phyloP scores from a whole-genome alignment of 2,888 invertebrate species.

The Epinotia demarniana region DNA sequence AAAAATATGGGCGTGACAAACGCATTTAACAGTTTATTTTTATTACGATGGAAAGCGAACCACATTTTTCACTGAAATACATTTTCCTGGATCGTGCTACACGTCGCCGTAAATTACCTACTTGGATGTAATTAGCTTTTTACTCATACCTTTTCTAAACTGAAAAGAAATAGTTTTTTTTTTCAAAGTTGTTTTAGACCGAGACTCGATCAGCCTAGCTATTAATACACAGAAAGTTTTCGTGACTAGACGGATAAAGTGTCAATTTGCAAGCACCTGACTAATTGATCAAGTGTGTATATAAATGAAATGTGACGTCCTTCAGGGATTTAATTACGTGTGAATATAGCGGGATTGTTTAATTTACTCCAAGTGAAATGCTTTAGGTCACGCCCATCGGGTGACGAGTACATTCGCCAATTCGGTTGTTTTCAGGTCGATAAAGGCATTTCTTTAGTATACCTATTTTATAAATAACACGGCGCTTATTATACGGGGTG shows the following conservation, averaged over 20 bases:
- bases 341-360: slow-evolving; percentile 15
- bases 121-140: slow-evolving; percentile 36
- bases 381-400: slow-evolving; percentile 22
- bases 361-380: slow-evolving; percentile 21
- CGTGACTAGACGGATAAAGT: background rate
- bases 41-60: slow-evolving; percentile 31
- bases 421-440: slow-evolving; percentile 4
- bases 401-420: background rate
- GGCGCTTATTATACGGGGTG: too few relatives aligned
- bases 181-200: background rate
- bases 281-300: background rate
- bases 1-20: slow-evolving; percentile 18
- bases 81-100: slow-evolving; percentile 28
- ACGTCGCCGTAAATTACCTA: slow-evolving; percentile 31
- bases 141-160: slow-evolving; percentile 25
- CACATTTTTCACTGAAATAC: slow-evolving; percentile 32
- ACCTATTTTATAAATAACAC: too few relatives aligned
- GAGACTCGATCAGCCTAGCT: background rate
- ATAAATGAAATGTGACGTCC: slow-evolving; percentile 11
- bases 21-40: slow-evolving; percentile 37
- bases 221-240: background rate
- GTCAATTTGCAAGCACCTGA: background rate
- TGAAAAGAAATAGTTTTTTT: slow-evolving; percentile 9
- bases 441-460: background rate
- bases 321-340: slow-evolving; percentile 30